Conservation (phyloP, 2,113 vertebrate genomes). For the Pseudois nayaur region DNA sequence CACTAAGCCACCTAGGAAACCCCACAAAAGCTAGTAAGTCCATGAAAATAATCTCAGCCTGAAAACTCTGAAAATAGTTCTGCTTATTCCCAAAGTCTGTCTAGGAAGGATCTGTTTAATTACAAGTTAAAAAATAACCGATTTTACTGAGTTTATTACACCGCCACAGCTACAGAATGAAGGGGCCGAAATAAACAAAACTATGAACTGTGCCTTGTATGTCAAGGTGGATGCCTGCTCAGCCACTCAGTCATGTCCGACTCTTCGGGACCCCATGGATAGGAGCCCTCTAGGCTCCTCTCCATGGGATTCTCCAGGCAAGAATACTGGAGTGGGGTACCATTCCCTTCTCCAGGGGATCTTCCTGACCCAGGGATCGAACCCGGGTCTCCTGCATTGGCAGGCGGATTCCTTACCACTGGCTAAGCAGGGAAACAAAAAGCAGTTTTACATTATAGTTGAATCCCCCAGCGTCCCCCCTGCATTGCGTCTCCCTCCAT, state of each 20-base stretch:
- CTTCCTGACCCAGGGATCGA: background rate
- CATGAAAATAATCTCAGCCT: background rate
- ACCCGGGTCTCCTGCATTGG: background rate
- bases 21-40: background rate
- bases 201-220: background rate
- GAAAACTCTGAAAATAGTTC: background rate
- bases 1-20: background rate
- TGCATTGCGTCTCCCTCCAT: background rate
- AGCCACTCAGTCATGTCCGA: accelerated
- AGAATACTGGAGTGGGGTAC: background rate
- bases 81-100: background rate
- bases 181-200: background rate
- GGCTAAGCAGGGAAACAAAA: background rate
- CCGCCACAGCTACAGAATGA: background rate
- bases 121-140: background rate
- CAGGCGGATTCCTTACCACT: background rate
- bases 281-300: background rate
- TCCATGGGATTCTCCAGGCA: background rate
- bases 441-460: background rate
- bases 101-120: background rate
- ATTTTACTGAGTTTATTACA: background rate
- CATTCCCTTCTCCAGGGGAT: background rate
- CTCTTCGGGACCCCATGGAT: background rate
- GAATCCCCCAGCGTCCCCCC: background rate
- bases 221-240: background rate